Evolutionary conservation across 2,888 invertebrate species (phyloP), one percentile per base, ranked within the genome.

Genomic region (Corbicula japonica): DNA sequence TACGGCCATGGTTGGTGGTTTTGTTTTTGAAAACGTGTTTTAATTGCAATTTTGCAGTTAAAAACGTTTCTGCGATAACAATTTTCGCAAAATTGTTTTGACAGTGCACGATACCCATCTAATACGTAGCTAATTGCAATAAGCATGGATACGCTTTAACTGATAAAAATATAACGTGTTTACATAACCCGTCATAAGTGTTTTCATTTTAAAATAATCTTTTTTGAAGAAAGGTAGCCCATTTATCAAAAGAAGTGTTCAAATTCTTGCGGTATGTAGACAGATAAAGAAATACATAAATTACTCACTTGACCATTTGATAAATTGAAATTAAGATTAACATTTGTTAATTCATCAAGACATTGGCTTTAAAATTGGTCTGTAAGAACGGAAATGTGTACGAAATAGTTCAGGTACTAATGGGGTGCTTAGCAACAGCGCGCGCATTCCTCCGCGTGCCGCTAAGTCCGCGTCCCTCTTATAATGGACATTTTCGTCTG

Each of bases 271-370:
- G 62, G 54, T 46, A 50, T 41, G 23, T 50, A 38, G 46, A 26
- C 62, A 61, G 62, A 62, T 52, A 62, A 35, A n/a, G 2, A 30
- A 72, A 41, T 41, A 26, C 41, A 41, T 63, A 62, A 62, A 72
- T 62, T 52, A 58, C 52, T 71, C 71, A 71, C 71, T 72, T 63
- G 71, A 54, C 62, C 71, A 72, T 21, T 26, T 44, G 71, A 72
- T 54, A 62, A 72, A 54, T 62, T 52, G 41, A 62, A 32, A 50
- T 21, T 44, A 30, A 63, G 52, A 72, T 63, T 63, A 72, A 26
- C 44, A 21, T 63, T 52, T 62, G 54, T 62, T 72, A 62, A 72
- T 58, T 61, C 41, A 30, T 35, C 26, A 23, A 38, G 41, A 62
- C 62, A 21, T 72, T 41, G 30, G n/a, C 62, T 52, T n/a, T 38